Conservation (phyloP, 2,797 vertebrate species). For the Enteromius unitaeniatus region DNA sequence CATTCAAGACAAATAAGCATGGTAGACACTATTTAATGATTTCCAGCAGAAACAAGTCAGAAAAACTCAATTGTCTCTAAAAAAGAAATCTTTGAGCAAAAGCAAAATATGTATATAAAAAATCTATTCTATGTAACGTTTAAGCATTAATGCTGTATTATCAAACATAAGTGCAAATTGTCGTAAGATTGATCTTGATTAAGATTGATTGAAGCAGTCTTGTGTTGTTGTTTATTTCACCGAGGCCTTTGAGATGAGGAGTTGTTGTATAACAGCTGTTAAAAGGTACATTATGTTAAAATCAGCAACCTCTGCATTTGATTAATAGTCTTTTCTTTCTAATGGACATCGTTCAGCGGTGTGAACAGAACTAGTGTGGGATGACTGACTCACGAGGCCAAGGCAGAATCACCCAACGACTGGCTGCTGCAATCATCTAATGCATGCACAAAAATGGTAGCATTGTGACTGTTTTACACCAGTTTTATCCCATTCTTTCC, state of each 20-base stretch:
- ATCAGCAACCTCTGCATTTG: constrained; percentile 27
- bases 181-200: not conserved
- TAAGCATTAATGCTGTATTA: not conserved
- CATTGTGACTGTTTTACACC: not conserved
- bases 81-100: not conserved
- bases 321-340: constrained; percentile 32
- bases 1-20: not conserved
- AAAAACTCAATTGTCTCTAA: not conserved
- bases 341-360: not conserved
- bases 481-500: not conserved
- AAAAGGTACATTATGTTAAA: constrained; percentile 27
- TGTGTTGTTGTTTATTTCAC: constrained; percentile 15
- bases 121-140: not conserved
- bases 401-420: not conserved
- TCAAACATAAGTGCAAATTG: not conserved
- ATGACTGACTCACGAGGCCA: constrained; percentile 27
- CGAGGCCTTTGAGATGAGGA: not conserved
- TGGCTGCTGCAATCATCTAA: constrained; percentile 20
- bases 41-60: not conserved
- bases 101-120: not conserved
- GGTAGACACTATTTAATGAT: not conserved
- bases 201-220: not conserved
- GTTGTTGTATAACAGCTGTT: constrained; percentile 22
- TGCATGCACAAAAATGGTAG: not conserved
- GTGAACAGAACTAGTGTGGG: constrained; percentile 28